These are phyloP conservation scores for Tigriopus californicus DNA, from an alignment of 2,888 invertebrate species.

Conservation along the genomic window DNA sequence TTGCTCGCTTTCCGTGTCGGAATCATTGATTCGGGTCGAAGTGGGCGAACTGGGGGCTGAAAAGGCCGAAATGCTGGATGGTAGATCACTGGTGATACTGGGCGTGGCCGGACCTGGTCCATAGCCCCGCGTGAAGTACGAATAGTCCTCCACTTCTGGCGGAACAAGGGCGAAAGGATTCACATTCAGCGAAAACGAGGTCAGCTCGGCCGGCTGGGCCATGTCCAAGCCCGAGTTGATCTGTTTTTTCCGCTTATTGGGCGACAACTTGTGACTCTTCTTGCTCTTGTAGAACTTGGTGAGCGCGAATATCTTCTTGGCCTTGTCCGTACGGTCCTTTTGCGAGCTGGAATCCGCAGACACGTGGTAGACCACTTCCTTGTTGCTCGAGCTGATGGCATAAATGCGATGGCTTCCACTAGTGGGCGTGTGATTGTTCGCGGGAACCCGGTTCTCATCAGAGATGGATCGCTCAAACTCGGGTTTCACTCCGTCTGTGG, in stretches of 20 bases:
- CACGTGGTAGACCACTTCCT: conserved; percentile 48
- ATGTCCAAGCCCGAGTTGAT: conserved; percentile 22
- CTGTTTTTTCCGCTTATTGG: conserved; percentile 20
- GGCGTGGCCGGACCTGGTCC: background rate
- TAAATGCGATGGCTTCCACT: conserved; percentile 39
- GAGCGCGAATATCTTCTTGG: background rate
- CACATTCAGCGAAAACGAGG: conserved; percentile 39
- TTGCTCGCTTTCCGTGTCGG: background rate
- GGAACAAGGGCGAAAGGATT: conserved; percentile 34
- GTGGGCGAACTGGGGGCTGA: too few species aligned
- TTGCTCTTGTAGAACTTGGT: background rate
- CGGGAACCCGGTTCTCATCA: too few species aligned
- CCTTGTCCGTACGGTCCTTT: conserved; percentile 18
- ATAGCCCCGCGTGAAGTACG: background rate
- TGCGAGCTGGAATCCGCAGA: conserved; percentile 23
- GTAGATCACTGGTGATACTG: background rate
- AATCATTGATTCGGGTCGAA: background rate
- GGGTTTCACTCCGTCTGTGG: background rate
- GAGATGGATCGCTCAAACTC: background rate
- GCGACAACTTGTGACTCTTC: background rate
- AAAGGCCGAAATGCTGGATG: background rate
- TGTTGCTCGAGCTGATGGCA: conserved; percentile 61
- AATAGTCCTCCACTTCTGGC: background rate
- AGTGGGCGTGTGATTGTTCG: too few species aligned
- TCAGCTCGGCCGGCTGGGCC: conserved; percentile 22